Percentiles rank a stretch among this genome's conserved stretches.
Conservation (phyloP, 2,113 vertebrate species). For the Tricholaema leucomelas region DNA sequence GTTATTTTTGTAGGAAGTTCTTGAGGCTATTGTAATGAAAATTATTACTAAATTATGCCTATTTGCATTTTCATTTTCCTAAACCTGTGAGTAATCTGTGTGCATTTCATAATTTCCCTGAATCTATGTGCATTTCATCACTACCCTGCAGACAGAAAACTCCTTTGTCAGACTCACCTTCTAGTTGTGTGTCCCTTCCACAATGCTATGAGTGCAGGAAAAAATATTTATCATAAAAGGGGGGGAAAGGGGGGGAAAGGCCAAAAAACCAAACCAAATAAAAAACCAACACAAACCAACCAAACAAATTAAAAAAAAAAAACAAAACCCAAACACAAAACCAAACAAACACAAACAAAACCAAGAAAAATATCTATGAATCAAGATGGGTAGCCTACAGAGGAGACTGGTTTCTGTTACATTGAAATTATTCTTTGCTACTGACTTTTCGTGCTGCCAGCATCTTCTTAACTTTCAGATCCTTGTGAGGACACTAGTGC, state of each 20-base stretch:
- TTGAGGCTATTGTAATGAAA: background rate
- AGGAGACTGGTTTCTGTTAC: background rate
- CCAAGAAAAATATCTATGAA: background rate
- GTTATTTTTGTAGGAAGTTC: background rate
- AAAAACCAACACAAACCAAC: too few relatives aligned
- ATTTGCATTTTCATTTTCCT: background rate
- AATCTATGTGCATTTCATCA: background rate
- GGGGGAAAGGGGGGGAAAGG: too few relatives aligned
- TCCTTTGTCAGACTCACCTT: background rate
- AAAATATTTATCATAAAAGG: background rate
- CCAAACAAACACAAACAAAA: background rate
- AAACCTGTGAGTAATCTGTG: background rate
- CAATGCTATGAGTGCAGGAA: background rate
- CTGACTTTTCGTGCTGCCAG: background rate
- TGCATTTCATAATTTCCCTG: background rate
- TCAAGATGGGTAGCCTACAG: background rate
- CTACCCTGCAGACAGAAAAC: background rate
- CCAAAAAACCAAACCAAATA: too few relatives aligned
- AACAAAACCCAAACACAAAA: too few relatives aligned
- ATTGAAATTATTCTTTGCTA: background rate
- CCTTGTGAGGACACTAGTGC: background rate
- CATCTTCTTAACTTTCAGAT: slow-evolving; percentile 7
- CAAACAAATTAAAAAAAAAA: too few relatives aligned
- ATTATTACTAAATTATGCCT: background rate
- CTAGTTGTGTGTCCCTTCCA: background rate